phyloP scores from a whole-genome alignment of 2,113 vertebrate genomes.

The Tupaia chinensis region DNA sequence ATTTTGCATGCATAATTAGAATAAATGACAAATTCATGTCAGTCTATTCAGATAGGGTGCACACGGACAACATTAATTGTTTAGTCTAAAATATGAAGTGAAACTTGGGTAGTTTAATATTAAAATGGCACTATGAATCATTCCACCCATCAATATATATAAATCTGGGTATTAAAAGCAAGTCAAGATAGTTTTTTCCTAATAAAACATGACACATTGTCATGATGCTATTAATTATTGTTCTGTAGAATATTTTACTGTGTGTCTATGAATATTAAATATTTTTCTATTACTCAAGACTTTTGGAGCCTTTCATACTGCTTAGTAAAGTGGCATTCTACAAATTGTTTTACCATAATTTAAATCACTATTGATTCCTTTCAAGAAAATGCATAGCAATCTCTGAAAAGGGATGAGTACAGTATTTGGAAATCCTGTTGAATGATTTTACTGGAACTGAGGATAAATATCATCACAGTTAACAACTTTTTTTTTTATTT shows the following conservation, averaged over 20 bases:
- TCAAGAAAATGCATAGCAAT: background rate
- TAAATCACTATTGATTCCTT: conserved; percentile 52
- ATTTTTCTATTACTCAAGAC: conserved; percentile 3
- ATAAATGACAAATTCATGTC: conserved; percentile 75
- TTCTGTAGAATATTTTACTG: conserved; percentile 32
- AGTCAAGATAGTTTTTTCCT: conserved; percentile 74
- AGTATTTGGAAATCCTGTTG: background rate
- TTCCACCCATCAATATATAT: conserved; percentile 41
- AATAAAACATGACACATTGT: conserved; percentile 75
- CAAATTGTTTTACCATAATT: conserved; percentile 52
- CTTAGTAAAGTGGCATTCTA: background rate
- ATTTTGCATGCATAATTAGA: conserved; percentile 73
- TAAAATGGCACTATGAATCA: conserved; percentile 71
- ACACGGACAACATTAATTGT: conserved; percentile 54
- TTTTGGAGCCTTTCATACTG: conserved; percentile 21
- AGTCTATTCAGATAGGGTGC: conserved; percentile 46
- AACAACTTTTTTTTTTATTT: background rate
- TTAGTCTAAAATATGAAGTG: conserved; percentile 69
- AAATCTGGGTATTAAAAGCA: conserved; percentile 70
- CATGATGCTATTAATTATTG: conserved; percentile 66
- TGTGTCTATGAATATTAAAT: conserved; percentile 35
- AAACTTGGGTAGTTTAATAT: conserved; percentile 64
- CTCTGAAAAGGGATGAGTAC: conserved; percentile 2
- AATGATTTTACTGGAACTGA: conserved; percentile 4
- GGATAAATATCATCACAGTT: background rate